Conservation (phyloP, 64 coral and sea anemone genomes). For the Hydrozoanthus tunicans region DNA sequence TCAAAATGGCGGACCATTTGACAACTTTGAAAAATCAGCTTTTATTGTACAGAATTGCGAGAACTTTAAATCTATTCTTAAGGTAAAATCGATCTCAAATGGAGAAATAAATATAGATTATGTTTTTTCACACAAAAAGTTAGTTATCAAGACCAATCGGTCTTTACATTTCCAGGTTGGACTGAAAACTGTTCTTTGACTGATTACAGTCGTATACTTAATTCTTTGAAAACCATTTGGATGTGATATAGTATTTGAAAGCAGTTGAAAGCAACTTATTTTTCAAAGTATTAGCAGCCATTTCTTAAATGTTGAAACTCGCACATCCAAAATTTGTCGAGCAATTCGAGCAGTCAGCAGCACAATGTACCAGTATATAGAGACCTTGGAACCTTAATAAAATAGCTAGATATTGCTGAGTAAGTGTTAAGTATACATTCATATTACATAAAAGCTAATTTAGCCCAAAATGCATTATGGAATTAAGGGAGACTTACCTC, state of each 20-base stretch:
- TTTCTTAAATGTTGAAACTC: no score
- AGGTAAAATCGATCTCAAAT: background rate
- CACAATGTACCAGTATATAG: no score
- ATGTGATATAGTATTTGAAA: no score
- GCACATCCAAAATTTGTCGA: no score
- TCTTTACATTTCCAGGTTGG: background rate
- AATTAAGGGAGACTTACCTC: conserved; percentile 6
- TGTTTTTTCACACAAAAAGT: background rate
- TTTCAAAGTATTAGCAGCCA: no score
- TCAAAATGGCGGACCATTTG: conserved; percentile 33
- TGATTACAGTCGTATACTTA: no score
- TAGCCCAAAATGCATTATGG: background rate
- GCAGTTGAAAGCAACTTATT: no score
- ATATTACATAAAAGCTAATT: background rate
- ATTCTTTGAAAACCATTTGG: no score
- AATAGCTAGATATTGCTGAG: background rate
- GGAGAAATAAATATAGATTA: background rate
- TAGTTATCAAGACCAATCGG: background rate
- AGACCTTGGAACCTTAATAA: no score
- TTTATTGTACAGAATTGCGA: background rate
- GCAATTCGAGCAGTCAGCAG: no score
- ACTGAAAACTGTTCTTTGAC: no score
- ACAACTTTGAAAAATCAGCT: background rate
- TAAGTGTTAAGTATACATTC: no score
- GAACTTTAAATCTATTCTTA: background rate